Conservation (phyloP, 2,888 invertebrate species). For the Dendrolimus pini region DNA sequence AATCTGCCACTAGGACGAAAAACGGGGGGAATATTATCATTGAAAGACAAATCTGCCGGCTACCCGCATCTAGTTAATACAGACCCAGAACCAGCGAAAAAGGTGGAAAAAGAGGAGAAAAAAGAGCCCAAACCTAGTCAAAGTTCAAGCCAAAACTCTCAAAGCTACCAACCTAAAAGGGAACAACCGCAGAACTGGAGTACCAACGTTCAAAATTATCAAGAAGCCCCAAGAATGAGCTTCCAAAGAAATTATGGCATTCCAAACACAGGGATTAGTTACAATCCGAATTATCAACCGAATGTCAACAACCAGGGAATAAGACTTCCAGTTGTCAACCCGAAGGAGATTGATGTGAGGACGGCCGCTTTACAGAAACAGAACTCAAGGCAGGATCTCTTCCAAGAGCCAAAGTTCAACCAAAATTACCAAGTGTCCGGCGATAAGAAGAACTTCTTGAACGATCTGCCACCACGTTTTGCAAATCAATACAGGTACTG, state of each 20-base stretch:
- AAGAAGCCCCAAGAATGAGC: slow-evolving; percentile 37
- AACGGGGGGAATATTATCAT: slow-evolving; percentile 69
- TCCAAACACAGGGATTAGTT: slow-evolving; percentile 42
- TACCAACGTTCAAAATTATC: slow-evolving; percentile 21
- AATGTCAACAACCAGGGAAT: slow-evolving; percentile 42
- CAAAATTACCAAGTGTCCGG: slow-evolving; percentile 57
- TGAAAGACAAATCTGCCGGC: slow-evolving; percentile 70
- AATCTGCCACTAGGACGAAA: slow-evolving; percentile 61
- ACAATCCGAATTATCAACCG: slow-evolving; percentile 41
- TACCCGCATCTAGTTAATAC: slow-evolving; percentile 68
- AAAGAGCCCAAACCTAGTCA: slow-evolving; percentile 43
- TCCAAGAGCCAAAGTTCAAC: slow-evolving; percentile 57
- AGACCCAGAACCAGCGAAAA: slow-evolving; percentile 48
- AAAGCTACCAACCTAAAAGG: slow-evolving; percentile 35
- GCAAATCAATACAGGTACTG: slow-evolving; percentile 67
- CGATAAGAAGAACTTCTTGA: slow-evolving; percentile 64
- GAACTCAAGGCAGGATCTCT: slow-evolving; percentile 52
- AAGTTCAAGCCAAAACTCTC: slow-evolving; percentile 32
- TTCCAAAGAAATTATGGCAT: slow-evolving; percentile 56
- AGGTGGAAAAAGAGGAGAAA: slow-evolving; percentile 51
- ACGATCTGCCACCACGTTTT: slow-evolving; percentile 63
- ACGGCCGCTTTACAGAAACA: slow-evolving; percentile 68
- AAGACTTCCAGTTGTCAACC: slow-evolving; percentile 65
- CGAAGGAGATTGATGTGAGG: slow-evolving; percentile 70
- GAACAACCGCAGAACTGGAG: slow-evolving; percentile 36